Conservation (phyloP, 2,113 vertebrate species). For the Nansenia antarctica region DNA sequence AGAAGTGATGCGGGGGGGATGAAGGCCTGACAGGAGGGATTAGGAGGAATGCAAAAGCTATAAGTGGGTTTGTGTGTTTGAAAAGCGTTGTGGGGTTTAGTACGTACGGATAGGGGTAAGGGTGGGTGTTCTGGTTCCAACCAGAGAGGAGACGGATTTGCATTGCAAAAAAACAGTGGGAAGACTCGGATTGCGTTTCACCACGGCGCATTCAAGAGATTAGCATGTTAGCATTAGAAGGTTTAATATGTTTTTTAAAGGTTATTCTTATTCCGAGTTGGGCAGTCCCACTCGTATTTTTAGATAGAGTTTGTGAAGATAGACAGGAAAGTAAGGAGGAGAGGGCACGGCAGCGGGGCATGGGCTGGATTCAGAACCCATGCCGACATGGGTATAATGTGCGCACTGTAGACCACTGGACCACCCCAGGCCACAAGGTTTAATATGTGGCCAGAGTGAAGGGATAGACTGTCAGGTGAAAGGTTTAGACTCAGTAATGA, state of each 20-base stretch:
- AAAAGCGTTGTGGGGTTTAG: constrained; percentile 5
- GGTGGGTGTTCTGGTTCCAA: background rate
- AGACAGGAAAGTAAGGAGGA: no score
- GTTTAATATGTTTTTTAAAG: background rate
- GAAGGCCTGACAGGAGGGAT: constrained; percentile 16
- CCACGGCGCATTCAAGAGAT: background rate
- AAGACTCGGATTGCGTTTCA: background rate
- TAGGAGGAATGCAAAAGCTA: constrained; percentile 1
- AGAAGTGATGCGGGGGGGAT: constrained; percentile 12
- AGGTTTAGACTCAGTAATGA: no score
- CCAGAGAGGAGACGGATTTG: background rate
- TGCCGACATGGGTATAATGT: no score
- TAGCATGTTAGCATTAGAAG: background rate
- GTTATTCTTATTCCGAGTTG: no score
- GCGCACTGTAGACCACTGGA: no score
- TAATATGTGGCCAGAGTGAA: no score
- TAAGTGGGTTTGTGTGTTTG: background rate
- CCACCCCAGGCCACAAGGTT: no score
- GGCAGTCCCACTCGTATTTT: no score
- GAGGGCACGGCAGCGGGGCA: no score
- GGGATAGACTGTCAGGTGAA: no score
- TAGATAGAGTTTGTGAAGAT: no score
- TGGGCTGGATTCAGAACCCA: no score
- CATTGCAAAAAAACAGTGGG: background rate
- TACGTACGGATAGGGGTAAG: background rate